These are phyloP conservation scores for Charina bottae DNA, from an alignment of 2,113 vertebrate species.

Conservation along the genomic window DNA sequence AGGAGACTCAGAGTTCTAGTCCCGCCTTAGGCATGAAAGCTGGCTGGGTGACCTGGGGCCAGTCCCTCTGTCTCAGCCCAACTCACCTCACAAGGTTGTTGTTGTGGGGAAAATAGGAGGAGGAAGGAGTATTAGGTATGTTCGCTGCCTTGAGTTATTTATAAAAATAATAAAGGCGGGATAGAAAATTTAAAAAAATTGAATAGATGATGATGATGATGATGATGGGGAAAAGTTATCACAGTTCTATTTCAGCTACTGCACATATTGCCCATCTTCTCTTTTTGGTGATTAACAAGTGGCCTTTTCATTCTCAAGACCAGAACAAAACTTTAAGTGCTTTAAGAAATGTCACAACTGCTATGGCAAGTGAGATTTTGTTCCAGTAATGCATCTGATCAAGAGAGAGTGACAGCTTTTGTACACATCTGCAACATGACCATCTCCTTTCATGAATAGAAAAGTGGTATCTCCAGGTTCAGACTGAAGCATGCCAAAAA, in stretches of 20 bases:
- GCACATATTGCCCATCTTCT: background rate
- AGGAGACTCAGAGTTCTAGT: too few relatives aligned
- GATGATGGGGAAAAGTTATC: background rate
- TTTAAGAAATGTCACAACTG: background rate
- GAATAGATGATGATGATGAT: background rate
- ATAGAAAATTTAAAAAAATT: too few relatives aligned
- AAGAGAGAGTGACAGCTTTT: background rate
- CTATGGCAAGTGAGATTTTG: background rate
- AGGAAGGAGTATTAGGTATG: too few relatives aligned
- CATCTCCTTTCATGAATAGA: background rate
- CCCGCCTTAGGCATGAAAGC: too few relatives aligned
- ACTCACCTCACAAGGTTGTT: too few relatives aligned
- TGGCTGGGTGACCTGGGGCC: too few relatives aligned
- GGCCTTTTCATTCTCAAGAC: background rate
- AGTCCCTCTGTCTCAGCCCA: too few relatives aligned
- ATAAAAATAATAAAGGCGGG: too few relatives aligned
- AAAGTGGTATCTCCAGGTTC: background rate
- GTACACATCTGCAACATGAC: background rate
- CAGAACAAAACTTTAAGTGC: background rate
- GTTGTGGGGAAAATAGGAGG: too few relatives aligned
- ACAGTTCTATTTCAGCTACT: background rate
- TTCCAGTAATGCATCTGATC: background rate
- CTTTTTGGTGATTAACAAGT: background rate
- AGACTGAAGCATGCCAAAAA: slow-evolving; percentile 9
- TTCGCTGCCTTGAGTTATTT: too few relatives aligned